These are phyloP conservation scores for Tolmerus cingulatus DNA, from an alignment of 2,888 invertebrate species.

Conservation along the genomic window DNA sequence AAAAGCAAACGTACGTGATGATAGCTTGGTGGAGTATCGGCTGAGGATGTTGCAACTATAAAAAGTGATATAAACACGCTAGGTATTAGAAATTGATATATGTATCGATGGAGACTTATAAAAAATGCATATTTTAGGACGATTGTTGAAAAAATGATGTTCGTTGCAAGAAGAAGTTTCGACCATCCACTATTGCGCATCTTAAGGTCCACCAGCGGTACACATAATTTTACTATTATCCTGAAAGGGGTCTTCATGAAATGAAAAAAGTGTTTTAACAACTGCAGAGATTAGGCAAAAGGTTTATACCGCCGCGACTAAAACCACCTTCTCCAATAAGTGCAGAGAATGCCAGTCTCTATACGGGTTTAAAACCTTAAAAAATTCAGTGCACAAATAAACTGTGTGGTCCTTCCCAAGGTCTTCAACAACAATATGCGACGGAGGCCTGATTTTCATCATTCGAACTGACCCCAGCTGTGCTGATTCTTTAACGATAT, in stretches of 20 bases:
- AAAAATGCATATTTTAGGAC: neutral
- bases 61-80: neutral
- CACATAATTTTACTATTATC: neutral
- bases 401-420: too few relatives aligned
- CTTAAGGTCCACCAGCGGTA: neutral
- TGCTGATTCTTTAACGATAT: neutral
- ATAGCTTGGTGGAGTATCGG: neutral
- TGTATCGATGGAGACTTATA: neutral
- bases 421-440: too few relatives aligned
- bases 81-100: neutral
- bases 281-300: neutral
- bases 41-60: neutral
- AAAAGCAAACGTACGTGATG: neutral
- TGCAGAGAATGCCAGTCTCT: neutral
- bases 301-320: neutral
- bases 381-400: neutral
- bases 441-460: neutral
- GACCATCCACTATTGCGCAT: neutral
- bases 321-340: neutral
- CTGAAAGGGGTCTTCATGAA: neutral
- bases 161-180: neutral
- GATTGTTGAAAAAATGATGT: neutral
- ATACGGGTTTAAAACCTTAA: neutral
- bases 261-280: neutral
- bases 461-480: neutral